A percentile compares a stretch with the other conserved stretches of the same genome.
These are phyloP conservation scores for Novumbra hubbsi DNA, from an alignment of 2,797 vertebrate genomes.

Conservation along the genomic window DNA sequence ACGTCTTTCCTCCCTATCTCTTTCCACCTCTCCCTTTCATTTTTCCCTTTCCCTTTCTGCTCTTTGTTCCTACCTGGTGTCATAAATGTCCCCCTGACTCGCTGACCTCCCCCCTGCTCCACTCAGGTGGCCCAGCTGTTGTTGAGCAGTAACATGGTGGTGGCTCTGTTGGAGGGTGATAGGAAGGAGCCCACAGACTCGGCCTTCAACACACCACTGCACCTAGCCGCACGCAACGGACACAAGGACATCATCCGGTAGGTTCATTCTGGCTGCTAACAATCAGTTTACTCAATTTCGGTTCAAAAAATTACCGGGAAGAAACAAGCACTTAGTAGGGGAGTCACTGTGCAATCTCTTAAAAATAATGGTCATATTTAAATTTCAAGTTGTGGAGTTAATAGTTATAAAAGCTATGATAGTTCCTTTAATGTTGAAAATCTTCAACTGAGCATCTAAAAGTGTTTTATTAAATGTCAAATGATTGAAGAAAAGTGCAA, in stretches of 20 bases:
- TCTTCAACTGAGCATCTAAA: too few species aligned
- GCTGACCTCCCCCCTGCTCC: not conserved
- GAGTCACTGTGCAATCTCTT: too few species aligned
- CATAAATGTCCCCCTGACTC: not conserved
- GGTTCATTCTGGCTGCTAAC: not conserved
- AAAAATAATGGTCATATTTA: too few species aligned
- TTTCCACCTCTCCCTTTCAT: not conserved
- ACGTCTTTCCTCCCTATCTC: not conserved
- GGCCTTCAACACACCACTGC: slow-evolving; percentile 88
- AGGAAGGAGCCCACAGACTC: slow-evolving; percentile 87
- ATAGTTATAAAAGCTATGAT: too few species aligned
- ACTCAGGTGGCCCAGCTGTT: slow-evolving; percentile 89
- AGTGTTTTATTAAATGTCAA: too few species aligned
- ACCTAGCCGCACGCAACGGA: slow-evolving; percentile 92
- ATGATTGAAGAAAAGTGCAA: too few species aligned
- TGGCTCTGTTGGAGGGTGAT: slow-evolving; percentile 88
- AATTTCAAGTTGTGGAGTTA: too few species aligned
- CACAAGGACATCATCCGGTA: slow-evolving; percentile 93
- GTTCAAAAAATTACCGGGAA: too few species aligned
- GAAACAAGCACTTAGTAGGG: too few species aligned
- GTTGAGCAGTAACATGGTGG: slow-evolving; percentile 92
- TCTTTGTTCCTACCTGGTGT: not conserved
- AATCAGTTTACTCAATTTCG: too few species aligned
- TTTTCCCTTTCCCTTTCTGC: not conserved
- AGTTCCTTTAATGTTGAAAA: too few species aligned